These are phyloP conservation scores for Linnaemya vulpina DNA, from an alignment of 2,888 invertebrate genomes.

Conservation along the genomic window DNA sequence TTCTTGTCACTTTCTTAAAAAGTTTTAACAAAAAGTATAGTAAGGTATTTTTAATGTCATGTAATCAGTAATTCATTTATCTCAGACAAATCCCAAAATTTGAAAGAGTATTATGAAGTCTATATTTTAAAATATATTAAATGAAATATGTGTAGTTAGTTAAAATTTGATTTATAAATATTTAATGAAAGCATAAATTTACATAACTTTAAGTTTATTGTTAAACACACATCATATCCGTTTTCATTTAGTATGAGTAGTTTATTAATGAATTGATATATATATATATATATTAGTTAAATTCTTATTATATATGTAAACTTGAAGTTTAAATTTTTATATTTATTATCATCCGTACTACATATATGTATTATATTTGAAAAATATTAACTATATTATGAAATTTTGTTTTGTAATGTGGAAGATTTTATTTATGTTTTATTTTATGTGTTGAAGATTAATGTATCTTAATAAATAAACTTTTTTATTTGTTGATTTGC, in stretches of 20 bases:
- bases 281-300: background rate
- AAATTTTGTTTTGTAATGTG: conserved; percentile 5
- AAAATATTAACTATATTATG: background rate
- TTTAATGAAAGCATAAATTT: background rate
- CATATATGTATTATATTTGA: background rate
- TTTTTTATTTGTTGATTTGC: conserved; percentile 34
- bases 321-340: conserved; percentile 18
- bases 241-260: background rate
- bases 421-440: background rate
- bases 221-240: background rate
- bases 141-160: background rate
- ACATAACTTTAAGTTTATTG: background rate
- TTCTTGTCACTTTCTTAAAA: background rate
- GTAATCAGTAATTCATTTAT: background rate
- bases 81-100: conserved; percentile 15
- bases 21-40: background rate
- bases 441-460: background rate
- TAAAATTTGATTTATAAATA: background rate
- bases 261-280: background rate
- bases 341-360: background rate
- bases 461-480: conserved; percentile 11
- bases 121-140: background rate
- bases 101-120: background rate
- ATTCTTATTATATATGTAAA: background rate
- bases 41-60: background rate